Conservation (phyloP, 2,113 vertebrate genomes). For the Brevimyrus niger region DNA sequence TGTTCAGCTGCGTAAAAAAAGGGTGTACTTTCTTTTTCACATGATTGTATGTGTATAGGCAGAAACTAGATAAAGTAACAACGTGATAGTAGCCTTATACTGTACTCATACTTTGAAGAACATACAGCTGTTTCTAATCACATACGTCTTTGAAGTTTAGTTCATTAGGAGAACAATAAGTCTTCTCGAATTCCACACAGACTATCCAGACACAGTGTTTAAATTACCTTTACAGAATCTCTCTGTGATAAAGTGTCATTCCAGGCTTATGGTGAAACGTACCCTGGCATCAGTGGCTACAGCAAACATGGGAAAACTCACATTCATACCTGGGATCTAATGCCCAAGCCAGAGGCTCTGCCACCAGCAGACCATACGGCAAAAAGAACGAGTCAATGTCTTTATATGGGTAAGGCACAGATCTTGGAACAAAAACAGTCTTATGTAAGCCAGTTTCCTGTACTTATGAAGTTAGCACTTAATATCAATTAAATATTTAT, state of each 20-base stretch:
- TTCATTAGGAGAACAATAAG: not conserved
- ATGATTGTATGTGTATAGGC: not conserved
- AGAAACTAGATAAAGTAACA: not conserved
- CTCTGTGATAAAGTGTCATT: not conserved
- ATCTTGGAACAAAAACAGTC: not conserved
- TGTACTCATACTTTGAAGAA: not conserved
- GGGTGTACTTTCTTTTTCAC: too few relatives aligned
- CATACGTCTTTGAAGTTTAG: not conserved
- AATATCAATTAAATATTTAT: not conserved
- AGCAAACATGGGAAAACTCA: not conserved
- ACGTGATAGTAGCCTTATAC: not conserved
- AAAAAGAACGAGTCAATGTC: not conserved
- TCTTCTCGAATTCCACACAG: not conserved
- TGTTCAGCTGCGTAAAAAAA: too few relatives aligned
- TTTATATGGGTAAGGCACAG: not conserved
- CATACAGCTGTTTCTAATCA: not conserved
- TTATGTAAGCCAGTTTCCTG: not conserved
- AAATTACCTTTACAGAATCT: not conserved
- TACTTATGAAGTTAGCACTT: not conserved
- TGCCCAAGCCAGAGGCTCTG: not conserved
- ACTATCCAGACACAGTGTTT: not conserved
- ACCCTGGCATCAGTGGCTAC: not conserved
- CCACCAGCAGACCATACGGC: not conserved
- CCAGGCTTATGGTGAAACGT: not conserved
- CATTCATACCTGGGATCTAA: not conserved